A percentile compares a stretch with the other conserved stretches of the same genome.
phyloP scores from a whole-genome alignment of 1,140 invertebrate genomes.

The Megalopta genalis region DNA sequence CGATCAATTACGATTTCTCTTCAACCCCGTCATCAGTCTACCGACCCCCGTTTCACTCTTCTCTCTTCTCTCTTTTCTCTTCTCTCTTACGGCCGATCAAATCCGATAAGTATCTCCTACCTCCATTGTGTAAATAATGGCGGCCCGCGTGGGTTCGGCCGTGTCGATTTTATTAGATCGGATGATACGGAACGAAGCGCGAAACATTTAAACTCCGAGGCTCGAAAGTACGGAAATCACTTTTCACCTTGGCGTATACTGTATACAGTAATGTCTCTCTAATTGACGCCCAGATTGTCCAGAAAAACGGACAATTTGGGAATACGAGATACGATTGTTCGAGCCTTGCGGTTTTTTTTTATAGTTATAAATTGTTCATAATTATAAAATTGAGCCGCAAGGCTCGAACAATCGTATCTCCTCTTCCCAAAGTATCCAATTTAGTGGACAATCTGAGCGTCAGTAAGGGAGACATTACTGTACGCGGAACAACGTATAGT shows the following conservation, averaged over 20 bases:
- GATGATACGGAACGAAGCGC: neutral
- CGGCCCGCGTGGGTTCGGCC: slow-evolving; percentile 17
- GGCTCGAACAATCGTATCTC: too few relatives aligned
- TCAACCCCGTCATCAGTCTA: slow-evolving; percentile 9
- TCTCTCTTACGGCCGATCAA: slow-evolving; percentile 2
- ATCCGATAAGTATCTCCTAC: slow-evolving; percentile 43
- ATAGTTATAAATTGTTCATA: too few relatives aligned
- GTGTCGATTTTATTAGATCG: slow-evolving; percentile 26
- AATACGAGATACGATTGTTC: too few relatives aligned
- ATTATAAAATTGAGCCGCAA: too few relatives aligned
- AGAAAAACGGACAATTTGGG: too few relatives aligned
- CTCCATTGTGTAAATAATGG: slow-evolving; percentile 58
- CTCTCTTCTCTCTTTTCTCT: neutral
- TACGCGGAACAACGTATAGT: too few relatives aligned
- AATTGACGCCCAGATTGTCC: too few relatives aligned
- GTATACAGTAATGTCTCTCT: neutral
- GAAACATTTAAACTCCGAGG: neutral
- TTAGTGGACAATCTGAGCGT: too few relatives aligned
- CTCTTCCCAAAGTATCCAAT: too few relatives aligned
- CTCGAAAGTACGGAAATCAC: neutral
- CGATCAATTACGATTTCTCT: slow-evolving; percentile 51
- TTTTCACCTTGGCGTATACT: neutral
- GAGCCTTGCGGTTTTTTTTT: too few relatives aligned
- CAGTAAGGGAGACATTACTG: too few relatives aligned
- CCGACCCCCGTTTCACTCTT: too few relatives aligned